Conservation (phyloP, 2,797 vertebrate species). For the Coreius guichenoti region DNA sequence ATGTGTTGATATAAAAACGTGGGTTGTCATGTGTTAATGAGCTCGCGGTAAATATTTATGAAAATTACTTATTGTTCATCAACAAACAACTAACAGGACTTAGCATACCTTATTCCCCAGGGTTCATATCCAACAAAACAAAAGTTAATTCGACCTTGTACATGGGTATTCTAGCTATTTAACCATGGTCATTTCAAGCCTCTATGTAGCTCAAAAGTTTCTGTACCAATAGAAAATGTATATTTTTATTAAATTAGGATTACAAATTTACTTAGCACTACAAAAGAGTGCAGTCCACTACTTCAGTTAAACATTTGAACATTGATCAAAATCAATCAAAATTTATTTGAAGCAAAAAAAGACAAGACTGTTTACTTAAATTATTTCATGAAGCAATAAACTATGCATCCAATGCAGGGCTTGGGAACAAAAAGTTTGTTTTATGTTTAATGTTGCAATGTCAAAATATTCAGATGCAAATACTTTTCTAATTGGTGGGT, state of each 20-base stretch:
- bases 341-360: neutral
- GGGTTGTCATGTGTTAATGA: no score
- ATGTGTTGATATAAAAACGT: neutral
- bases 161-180: neutral
- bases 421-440: neutral
- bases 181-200: no score
- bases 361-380: neutral
- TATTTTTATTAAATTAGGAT: neutral
- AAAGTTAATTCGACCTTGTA: neutral
- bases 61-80: neutral
- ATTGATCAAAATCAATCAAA: neutral
- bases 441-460: neutral
- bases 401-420: neutral
- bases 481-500: neutral
- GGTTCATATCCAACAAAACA: neutral
- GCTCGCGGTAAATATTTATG: neutral
- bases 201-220: neutral
- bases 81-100: neutral
- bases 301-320: neutral
- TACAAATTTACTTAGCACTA: neutral
- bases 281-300: neutral
- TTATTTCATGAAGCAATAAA: neutral
- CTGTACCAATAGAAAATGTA: neutral
- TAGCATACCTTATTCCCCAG: neutral
- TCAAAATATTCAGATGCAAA: neutral